Conservation (phyloP, 2,888 invertebrate genomes). For the Didymodactylos carnosus region DNA sequence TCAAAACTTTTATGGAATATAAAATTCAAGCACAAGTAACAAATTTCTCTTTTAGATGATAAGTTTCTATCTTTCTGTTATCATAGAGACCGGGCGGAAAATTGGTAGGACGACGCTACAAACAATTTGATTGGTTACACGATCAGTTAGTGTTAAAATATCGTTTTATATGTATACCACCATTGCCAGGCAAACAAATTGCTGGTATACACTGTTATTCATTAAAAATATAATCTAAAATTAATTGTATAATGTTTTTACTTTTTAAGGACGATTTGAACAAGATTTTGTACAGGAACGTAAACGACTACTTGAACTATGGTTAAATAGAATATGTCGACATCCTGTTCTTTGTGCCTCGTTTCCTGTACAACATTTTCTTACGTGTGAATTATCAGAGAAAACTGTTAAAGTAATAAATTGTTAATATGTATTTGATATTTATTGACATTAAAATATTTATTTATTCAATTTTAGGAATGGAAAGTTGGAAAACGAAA, state of each 20-base stretch:
- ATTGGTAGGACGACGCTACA: conserved; percentile 51
- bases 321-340: conserved; percentile 83
- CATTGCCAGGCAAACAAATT: conserved; percentile 90
- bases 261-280: conserved; percentile 51
- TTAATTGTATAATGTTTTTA: conserved; percentile 6
- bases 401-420: conserved; percentile 40
- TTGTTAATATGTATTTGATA: neutral
- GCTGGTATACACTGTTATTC: conserved; percentile 40
- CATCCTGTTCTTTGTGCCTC: conserved; percentile 79
- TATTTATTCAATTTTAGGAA: conserved; percentile 30
- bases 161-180: conserved; percentile 77
- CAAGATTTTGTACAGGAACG: conserved; percentile 87
- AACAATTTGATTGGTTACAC: conserved; percentile 97
- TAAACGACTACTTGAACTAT: conserved; percentile 74
- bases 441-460: neutral
- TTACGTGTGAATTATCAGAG: conserved; percentile 74
- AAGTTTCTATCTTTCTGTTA: too few relatives aligned
- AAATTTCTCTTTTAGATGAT: too few relatives aligned
- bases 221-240: neutral
- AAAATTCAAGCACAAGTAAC: neutral
- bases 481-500: conserved; percentile 90
- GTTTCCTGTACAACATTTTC: conserved; percentile 86
- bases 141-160: conserved; percentile 79
- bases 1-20: neutral
- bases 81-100: neutral